Base-by-base conservation (phyloP, 2,113 vertebrate genomes). In the Gavialis gangeticus region DNA sequence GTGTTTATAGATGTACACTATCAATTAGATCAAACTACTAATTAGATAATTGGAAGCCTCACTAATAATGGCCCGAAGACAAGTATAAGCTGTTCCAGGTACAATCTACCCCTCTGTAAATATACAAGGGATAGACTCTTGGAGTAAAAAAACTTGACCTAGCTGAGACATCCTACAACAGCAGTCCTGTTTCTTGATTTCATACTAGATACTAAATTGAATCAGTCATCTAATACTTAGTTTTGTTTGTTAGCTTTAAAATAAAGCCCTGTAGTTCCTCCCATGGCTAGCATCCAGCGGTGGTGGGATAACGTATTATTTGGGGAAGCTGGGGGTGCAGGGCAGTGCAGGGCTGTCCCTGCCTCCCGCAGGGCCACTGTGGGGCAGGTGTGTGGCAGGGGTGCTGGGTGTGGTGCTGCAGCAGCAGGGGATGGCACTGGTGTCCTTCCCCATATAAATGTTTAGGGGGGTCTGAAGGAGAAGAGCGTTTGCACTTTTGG, bases 141-240 rank as follows among this genome's bases (percentile, higher is more conserved):
- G 0, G 5, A 80, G 57, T 6, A 9, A 62, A 30, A 75, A 34
- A 2, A 3, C 80, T 12, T 0, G 4, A 60, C 18, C 5, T 27
- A 2, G 13, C 0, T 1, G 54, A 30, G 10, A 30, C 1, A 0
- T 46, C 34, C 37, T 46, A 46, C 46, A 22, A 73, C 30, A 80
- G 27, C 14, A 66, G 14, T 25, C 76, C 59, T 1, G 34, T 34
- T 12, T 6, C 14, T 12, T 46, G 69, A 73, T 73, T 73, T 24
- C 34, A 0, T 12, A 27, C 69, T 57, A 3, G 1, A 56, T 7
- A 1, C n/a, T 12, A 57, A 83, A 69, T n/a, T 24, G n/a, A 73
- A 24, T n/a, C 2, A 1, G 21, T 7, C 5, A 77, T 46, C 34
- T n/a, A 18, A 14, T 28, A 75, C 3, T 0, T 18, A 58, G 67